phyloP scores from a whole-genome alignment of 2,888 invertebrate species.

The Zonitis immaculata region DNA sequence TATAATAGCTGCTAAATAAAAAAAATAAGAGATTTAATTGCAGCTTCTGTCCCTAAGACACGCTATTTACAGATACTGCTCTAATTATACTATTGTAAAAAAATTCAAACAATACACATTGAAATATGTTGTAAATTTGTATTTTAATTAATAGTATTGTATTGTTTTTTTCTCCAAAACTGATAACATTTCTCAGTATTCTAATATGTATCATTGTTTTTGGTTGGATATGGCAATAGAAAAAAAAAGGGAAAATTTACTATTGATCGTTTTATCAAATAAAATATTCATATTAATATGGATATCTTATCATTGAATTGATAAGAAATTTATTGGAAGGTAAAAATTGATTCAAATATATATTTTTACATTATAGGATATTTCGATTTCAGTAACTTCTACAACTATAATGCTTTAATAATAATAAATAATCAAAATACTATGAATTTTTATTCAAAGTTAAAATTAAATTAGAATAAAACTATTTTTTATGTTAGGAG shows the following conservation, averaged over 20 bases:
- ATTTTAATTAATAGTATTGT: background rate
- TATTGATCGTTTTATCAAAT: background rate
- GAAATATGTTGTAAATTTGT: background rate
- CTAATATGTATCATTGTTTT: background rate
- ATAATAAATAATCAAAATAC: no score
- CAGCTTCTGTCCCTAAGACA: slow-evolving; percentile 2
- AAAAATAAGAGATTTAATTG: background rate
- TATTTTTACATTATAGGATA: no score
- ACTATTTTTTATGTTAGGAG: background rate
- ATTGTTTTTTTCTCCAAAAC: background rate
- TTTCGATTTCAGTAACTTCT: no score
- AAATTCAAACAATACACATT: background rate
- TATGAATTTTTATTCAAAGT: background rate
- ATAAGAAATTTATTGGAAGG: background rate
- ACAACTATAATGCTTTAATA: no score
- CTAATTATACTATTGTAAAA: background rate
- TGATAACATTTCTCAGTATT: background rate
- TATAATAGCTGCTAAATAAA: no score
- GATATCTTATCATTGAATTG: background rate
- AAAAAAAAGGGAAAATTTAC: no score
- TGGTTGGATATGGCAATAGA: no score
- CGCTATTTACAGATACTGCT: background rate
- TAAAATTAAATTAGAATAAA: background rate
- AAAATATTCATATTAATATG: background rate
- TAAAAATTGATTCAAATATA: no score